Percentiles rank a stretch among this genome's conserved stretches.
Conservation (phyloP, 1,140 invertebrate genomes). For the Sminthurinus signatus region DNA sequence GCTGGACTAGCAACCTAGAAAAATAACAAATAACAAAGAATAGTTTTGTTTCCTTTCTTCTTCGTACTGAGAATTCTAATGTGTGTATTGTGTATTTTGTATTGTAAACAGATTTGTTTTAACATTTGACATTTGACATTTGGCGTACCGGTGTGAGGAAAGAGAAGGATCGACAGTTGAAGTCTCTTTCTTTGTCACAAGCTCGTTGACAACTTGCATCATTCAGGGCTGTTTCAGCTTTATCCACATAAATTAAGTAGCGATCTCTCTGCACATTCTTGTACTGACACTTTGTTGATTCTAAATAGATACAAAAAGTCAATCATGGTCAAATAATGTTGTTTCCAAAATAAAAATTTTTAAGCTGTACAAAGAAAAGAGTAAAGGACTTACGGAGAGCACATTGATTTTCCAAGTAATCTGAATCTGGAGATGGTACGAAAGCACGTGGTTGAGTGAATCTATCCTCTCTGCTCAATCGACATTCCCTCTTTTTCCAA, state of each 20-base stretch:
- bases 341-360: too few species aligned
- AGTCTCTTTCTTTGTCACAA: conserved; percentile 50
- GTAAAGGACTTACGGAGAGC: conserved; percentile 45
- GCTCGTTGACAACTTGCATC: conserved; percentile 48
- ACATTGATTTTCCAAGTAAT: conserved; percentile 54
- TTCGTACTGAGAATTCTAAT: not conserved
- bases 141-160: conserved; percentile 48
- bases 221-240: conserved; percentile 46
- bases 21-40: too few species aligned
- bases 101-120: too few species aligned
- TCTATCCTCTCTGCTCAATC: conserved; percentile 48
- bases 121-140: too few species aligned
- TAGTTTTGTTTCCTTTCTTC: too few species aligned
- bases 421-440: conserved; percentile 44
- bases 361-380: too few species aligned
- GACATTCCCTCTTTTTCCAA: conserved; percentile 47
- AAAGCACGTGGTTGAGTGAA: conserved; percentile 45
- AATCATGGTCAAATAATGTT: too few species aligned
- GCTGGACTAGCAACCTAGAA: conserved; percentile 11
- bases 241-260: conserved; percentile 49
- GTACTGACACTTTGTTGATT: conserved; percentile 46
- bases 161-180: conserved; percentile 51
- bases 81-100: not conserved
- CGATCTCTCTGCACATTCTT: conserved; percentile 44
- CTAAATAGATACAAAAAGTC: too few species aligned